Evolutionary conservation across 2,797 vertebrate genomes (phyloP).

Genomic region (Mus caroli): DNA sequence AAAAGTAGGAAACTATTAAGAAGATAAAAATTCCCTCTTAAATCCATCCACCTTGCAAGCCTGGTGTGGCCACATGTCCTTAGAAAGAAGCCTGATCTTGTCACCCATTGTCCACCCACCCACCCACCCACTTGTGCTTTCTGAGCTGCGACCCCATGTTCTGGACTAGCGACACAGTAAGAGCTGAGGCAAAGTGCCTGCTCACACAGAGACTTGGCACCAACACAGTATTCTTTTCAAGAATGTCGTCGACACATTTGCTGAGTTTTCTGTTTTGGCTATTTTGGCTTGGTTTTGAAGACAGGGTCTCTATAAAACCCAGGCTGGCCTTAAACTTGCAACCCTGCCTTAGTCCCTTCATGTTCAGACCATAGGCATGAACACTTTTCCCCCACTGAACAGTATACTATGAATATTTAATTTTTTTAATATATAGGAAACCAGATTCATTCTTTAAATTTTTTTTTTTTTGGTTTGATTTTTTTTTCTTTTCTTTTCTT

Average conservation of each 20-base stretch:
- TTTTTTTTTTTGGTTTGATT: background rate
- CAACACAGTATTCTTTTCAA: background rate
- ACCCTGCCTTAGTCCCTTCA: background rate
- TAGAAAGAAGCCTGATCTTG: background rate
- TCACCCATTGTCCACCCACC: background rate
- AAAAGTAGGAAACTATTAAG: background rate
- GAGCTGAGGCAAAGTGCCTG: background rate
- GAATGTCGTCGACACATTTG: background rate
- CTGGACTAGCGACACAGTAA: background rate
- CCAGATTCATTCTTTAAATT: background rate
- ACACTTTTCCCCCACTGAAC: background rate
- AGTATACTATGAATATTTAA: background rate
- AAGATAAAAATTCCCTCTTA: background rate
- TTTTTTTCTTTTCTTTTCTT: background rate
- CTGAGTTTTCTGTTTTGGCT: background rate
- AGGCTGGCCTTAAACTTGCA: background rate
- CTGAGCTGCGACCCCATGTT: background rate
- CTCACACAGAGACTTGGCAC: background rate
- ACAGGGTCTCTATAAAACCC: background rate
- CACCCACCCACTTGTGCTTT: background rate
- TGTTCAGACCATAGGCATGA: background rate
- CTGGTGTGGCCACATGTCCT: background rate
- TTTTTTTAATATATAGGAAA: background rate
- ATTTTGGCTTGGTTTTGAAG: background rate
- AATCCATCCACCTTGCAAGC: background rate